A percentile compares a stretch with the other conserved stretches of the same genome.
These are phyloP conservation scores for Lepidochrysops patricia DNA, from an alignment of 2,888 invertebrate species.

Conservation along the genomic window DNA sequence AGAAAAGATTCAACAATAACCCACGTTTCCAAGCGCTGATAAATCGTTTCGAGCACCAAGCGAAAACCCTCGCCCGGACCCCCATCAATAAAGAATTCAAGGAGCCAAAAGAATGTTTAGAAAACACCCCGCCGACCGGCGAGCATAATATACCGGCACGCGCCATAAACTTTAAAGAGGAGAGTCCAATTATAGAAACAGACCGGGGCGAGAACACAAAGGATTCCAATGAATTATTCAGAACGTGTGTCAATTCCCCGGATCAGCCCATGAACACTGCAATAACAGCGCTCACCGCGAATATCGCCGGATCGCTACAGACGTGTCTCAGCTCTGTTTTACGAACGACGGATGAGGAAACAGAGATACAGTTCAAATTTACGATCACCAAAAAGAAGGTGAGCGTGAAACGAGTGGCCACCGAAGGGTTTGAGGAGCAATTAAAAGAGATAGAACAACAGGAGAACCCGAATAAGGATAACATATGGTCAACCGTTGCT, in stretches of 20 bases:
- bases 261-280: conserved; percentile 37
- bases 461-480: conserved; percentile 45
- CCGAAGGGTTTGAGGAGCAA: conserved; percentile 35
- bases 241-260: conserved; percentile 49
- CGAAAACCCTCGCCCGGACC: conserved; percentile 46
- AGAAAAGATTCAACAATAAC: conserved; percentile 45
- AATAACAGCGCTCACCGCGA: conserved; percentile 50
- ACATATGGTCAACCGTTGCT: conserved; percentile 62
- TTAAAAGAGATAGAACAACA: conserved; percentile 34
- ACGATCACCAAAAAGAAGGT: conserved; percentile 60
- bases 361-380: conserved; percentile 67
- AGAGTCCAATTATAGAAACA: conserved; percentile 47
- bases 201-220: conserved; percentile 35
- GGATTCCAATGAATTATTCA: conserved; percentile 58
- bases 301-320: conserved; percentile 56
- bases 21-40: conserved; percentile 65
- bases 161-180: conserved; percentile 66
- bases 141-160: conserved; percentile 51
- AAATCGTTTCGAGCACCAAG: conserved; percentile 58
- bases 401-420: conserved; percentile 45
- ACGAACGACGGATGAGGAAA: conserved; percentile 52
- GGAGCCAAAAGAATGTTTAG: conserved; percentile 38
- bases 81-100: conserved; percentile 40
- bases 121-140: conserved; percentile 50
- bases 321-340: conserved; percentile 52